A percentile compares a stretch with the other conserved stretches of the same genome.
Evolutionary conservation across 2,113 vertebrate genomes (phyloP).

Genomic region (Haliaeetus leucogaster): DNA sequence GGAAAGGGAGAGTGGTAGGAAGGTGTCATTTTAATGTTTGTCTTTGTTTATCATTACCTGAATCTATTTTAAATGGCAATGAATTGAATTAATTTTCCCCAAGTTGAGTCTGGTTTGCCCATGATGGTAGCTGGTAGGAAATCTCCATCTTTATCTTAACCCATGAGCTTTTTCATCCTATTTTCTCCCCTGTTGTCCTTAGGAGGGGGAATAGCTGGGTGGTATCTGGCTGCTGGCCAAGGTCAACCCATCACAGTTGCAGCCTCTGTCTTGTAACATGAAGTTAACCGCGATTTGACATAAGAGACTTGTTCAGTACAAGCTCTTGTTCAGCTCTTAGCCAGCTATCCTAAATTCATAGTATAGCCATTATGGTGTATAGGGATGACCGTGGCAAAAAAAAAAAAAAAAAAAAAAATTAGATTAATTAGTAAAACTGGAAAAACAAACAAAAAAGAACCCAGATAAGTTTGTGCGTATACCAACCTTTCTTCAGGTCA

Average conservation of each 20-base stretch:
- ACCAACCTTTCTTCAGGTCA: not conserved
- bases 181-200: not conserved
- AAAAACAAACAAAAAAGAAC: not conserved
- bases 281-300: not conserved
- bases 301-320: fast-evolving
- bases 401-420: not conserved
- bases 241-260: not conserved
- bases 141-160: not conserved
- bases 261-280: not conserved
- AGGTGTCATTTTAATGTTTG: not conserved
- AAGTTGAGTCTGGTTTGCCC: not conserved
- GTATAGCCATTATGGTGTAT: not conserved
- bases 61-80: not conserved
- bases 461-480: not conserved
- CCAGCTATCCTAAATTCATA: not conserved
- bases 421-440: not conserved
- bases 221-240: not conserved
- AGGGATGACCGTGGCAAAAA: not conserved
- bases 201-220: not conserved
- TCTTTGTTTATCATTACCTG: not conserved
- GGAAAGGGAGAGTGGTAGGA: not conserved
- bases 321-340: not conserved
- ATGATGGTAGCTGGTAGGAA: not conserved
- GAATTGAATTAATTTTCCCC: not conserved
- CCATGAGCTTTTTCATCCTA: not conserved